Evolutionary conservation across 1,140 invertebrate species (phyloP).

Genomic region (Diachasmimorpha longicaudata): DNA sequence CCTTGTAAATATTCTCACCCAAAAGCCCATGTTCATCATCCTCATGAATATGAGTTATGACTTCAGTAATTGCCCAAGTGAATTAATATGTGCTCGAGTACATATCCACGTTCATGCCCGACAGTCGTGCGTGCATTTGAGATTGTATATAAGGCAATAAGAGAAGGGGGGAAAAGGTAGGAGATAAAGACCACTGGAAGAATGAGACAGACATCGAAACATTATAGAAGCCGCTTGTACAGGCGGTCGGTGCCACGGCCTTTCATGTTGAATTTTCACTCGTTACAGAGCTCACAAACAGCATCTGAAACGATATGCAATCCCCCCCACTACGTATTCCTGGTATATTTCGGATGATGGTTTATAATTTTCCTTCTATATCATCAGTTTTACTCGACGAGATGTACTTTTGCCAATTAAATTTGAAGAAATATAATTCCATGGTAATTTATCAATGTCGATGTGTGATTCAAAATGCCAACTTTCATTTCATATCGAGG

Average conservation of each 20-base stretch:
- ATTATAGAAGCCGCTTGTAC: not conserved
- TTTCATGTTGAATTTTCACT: not conserved
- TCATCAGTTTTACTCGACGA: too few relatives aligned
- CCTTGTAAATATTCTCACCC: too few relatives aligned
- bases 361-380: not conserved
- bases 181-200: not conserved
- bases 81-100: not conserved
- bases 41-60: not conserved
- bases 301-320: not conserved
- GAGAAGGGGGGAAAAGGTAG: not conserved
- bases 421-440: not conserved
- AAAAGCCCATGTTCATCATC: not conserved
- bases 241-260: not conserved
- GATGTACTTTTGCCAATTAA: not conserved
- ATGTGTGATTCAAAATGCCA: not conserved
- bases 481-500: not conserved
- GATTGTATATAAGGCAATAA: not conserved
- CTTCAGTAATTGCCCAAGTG: not conserved
- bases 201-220: not conserved
- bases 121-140: not conserved
- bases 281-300: not conserved
- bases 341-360: not conserved
- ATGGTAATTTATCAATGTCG: not conserved
- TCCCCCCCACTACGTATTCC: not conserved
- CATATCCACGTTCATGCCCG: not conserved